phyloP scores from a whole-genome alignment of 2,113 vertebrate genomes.

The Gracilinanus agilis region DNA sequence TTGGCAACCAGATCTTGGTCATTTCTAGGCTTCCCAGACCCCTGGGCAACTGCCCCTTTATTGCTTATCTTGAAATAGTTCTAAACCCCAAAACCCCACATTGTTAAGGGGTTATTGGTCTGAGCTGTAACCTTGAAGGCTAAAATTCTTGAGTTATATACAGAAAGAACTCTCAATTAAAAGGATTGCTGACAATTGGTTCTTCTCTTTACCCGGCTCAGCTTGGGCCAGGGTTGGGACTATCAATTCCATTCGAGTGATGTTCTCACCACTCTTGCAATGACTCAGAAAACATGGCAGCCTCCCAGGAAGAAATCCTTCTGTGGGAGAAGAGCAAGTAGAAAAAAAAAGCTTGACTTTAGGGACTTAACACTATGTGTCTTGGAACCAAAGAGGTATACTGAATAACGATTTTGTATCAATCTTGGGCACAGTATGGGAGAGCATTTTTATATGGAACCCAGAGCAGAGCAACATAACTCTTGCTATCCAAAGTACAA shows the following conservation, averaged over 20 bases:
- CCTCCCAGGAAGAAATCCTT: background rate
- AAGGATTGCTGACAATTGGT: background rate
- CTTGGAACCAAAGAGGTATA: background rate
- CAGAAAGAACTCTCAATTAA: constrained; percentile 33
- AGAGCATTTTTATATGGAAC: background rate
- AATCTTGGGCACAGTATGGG: background rate
- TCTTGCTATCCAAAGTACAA: background rate
- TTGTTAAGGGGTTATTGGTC: background rate
- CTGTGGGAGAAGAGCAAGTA: background rate
- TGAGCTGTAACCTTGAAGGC: background rate
- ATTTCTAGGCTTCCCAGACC: constrained; percentile 26
- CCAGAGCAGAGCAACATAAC: background rate
- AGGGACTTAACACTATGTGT: background rate
- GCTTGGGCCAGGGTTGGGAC: background rate
- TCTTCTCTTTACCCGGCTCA: background rate
- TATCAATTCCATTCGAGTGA: background rate
- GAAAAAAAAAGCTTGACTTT: background rate
- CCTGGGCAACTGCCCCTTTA: constrained; percentile 4
- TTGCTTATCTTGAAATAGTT: background rate
- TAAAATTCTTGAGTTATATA: constrained; percentile 2
- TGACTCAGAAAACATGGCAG: background rate
- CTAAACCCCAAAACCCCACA: constrained; percentile 1
- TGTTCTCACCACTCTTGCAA: background rate
- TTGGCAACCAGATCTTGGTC: background rate
- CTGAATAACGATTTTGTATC: background rate